phyloP scores from a whole-genome alignment of 1,140 invertebrate genomes.

The Amphibalanus amphitrite region DNA sequence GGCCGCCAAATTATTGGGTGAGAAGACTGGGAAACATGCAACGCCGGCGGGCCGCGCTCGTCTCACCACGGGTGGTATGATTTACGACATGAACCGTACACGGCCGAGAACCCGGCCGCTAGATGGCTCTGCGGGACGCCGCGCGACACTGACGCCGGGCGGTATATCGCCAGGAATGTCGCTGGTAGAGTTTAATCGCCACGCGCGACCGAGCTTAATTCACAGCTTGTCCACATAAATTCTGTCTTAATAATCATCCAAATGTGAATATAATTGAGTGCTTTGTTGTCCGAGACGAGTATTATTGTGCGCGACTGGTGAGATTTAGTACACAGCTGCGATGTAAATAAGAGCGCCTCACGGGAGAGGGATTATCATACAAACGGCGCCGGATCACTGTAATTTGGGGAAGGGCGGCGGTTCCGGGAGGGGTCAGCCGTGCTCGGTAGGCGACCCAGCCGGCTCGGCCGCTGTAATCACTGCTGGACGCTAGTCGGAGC shows the following conservation, averaged over 20 bases:
- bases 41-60: neutral
- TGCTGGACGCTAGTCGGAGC: too few relatives aligned
- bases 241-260: neutral
- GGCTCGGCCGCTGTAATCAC: neutral
- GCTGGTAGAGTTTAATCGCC: neutral
- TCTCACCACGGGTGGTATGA: neutral
- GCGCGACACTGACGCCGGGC: too few relatives aligned
- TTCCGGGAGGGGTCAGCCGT: neutral
- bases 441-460: neutral
- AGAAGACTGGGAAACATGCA: conserved; percentile 1
- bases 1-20: neutral
- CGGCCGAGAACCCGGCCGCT: neutral
- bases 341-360: neutral
- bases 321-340: neutral
- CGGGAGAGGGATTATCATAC: neutral
- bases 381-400: neutral
- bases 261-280: conserved; percentile 2
- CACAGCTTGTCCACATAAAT: neutral
- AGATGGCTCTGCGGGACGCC: neutral
- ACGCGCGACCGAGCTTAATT: neutral
- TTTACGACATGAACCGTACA: neutral
- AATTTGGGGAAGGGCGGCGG: neutral
- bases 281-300: neutral
- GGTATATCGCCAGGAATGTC: neutral
- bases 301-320: neutral